phyloP scores from a whole-genome alignment of 2,888 invertebrate species.

The Chrysopilus asiliformis region DNA sequence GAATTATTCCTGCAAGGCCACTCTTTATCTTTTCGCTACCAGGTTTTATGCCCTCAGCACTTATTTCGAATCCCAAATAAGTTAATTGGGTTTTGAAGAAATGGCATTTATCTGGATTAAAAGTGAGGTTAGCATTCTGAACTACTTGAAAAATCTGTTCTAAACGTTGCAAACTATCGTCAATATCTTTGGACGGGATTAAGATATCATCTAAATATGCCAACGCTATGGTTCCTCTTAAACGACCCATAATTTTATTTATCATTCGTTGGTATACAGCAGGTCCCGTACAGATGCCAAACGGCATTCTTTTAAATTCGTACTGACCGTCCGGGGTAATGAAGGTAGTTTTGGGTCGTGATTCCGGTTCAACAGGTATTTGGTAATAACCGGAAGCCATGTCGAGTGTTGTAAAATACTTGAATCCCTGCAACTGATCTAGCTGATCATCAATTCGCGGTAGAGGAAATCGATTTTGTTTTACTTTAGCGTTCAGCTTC shows the following conservation, averaged over 20 bases:
- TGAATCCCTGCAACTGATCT: constrained; percentile 8
- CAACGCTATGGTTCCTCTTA: constrained; percentile 3
- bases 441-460: no score
- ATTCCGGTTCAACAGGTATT: constrained; percentile 7
- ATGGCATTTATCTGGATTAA: constrained; percentile 10
- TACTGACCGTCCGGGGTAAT: constrained; percentile 17
- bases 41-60: constrained; percentile 16
- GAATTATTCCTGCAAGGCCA: constrained; percentile 17
- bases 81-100: constrained; percentile 10
- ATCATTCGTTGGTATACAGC: constrained; percentile 12
- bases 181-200: constrained; percentile 4
- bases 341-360: constrained; percentile 19
- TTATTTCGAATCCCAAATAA: constrained; percentile 14
- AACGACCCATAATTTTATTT: constrained; percentile 7
- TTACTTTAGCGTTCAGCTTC: constrained; percentile 6
- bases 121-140: constrained; percentile 4
- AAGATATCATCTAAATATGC: constrained; percentile 11
- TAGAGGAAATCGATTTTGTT: constrained; percentile 7
- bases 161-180: constrained; percentile 8
- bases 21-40: constrained; percentile 17
- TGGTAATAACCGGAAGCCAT: constrained; percentile 11
- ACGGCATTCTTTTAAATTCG: constrained; percentile 11
- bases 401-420: constrained; percentile 8
- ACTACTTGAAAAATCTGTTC: constrained; percentile 6
- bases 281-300: constrained; percentile 12